Base-by-base conservation (phyloP, 2,888 invertebrate genomes). In the Galerucella pusilla region DNA sequence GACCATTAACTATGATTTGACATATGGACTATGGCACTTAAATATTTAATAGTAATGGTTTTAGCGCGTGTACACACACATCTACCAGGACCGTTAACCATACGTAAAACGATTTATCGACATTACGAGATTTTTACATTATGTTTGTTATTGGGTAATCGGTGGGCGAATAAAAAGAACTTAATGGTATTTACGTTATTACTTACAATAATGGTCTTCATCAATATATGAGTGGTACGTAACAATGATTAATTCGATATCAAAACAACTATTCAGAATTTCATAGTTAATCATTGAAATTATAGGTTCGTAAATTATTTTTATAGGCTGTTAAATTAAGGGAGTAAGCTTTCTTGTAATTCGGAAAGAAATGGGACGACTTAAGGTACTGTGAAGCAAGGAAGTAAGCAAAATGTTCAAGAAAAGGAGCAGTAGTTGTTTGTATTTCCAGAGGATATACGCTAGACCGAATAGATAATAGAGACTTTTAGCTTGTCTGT, bases 11-110 rank as follows among this genome's bases (percentile, higher is more conserved):
- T 60, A 67, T 42, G 67, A 73, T 73, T 66, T 74, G 59, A 65
- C 46, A 46, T 45, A 42, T 60, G 65, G 52, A 65, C 65, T 72
- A 68, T 68, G 72, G 68, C 14, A 45, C 54, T 80, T 81, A 77
- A 81, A 82, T 82, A 80, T 81, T 81, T 82, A 80, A 82, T 82
- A 80, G 76, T 82, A 81, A 82, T 80, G 76, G 77, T 77, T 54
- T 49, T 73, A 74, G 78, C 74, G 80, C 80, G 79, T 80, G 81
- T 54, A 25, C 7, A n/a, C 65, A 65, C 45, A 42, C 42, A 14
- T 42, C 11, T 10, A 1, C 35, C 2, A 54, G n/a, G 28, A 35
- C 46, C 28, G 42, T 49, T 68, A 57, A 20, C 68, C 45, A 9
- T 68, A 57, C 16, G n/a, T 68, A 35, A 74, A 75, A 73, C 63